Evolutionary conservation across 2,888 invertebrate genomes (phyloP), one percentile per base, ranked within the genome.

Genomic region (Dexiosoma caninum): DNA sequence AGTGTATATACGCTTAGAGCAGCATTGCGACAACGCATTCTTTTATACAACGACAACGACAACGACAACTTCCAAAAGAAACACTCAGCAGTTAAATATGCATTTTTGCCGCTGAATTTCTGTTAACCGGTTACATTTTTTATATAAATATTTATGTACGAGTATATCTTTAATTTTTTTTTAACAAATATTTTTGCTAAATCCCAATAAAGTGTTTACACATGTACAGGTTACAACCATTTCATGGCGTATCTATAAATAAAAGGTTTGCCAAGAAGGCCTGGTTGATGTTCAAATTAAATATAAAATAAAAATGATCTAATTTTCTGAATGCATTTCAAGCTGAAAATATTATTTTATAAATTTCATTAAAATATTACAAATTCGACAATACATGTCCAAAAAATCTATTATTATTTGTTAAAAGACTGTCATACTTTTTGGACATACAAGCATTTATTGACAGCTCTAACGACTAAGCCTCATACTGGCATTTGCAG

Each of bases 71-170:
- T 7, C n/a, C 42, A 40, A 27, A 8, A 55, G 55, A 30, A 46
- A n/a, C 44, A 12, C n/a, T 9, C 64, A 49, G 19, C 30, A 32
- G 44, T 44, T 44, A 49, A 64, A 67, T 67, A 14, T 55, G 40
- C 21, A 55, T 64, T 55, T 76, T 77, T 70, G n/a, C 7, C 12
- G 46, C 19, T 40, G 10, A 49, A 30, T 51, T 42, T 51, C 16
- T 23, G 30, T 14, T 66, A 75, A 75, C 75, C 75, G 75, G 75
- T 75, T 75, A 51, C 40, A 75, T 57, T 30, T 74, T 55, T 46
- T 55, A 44, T 16, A 46, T 16, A 74, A 74, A 49, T 59, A 71
- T 37, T 59, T 30, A 51, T 42, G 40, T 10, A 32, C n/a, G n/a
- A n/a, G 9, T 42, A 7, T 19, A 10, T 30, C n/a, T 49, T 40